phyloP scores from a whole-genome alignment of 2,113 vertebrate genomes.

The Cygnus buccinator region DNA sequence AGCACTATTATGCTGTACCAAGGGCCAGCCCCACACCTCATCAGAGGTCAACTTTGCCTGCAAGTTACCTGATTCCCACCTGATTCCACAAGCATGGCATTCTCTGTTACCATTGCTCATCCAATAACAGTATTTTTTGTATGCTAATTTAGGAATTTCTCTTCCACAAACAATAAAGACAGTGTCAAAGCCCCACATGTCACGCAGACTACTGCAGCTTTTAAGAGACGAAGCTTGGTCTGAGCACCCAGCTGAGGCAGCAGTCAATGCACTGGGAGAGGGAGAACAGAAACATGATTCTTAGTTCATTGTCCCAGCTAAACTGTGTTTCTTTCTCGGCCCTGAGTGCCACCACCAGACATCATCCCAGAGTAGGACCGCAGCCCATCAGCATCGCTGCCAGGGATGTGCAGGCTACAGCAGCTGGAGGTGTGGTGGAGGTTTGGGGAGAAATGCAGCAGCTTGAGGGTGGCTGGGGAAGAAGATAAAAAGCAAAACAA shows the following conservation, averaged over 20 bases:
- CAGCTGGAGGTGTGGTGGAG: neutral
- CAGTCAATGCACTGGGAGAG: neutral
- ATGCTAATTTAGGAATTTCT: rapidly evolving
- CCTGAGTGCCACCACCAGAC: neutral
- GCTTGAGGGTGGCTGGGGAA: neutral
- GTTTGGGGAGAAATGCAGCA: neutral
- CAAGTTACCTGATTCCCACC: neutral
- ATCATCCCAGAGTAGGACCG: neutral
- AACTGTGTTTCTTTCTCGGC: rapidly evolving
- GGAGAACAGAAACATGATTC: neutral
- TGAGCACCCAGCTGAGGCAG: neutral
- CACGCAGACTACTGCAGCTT: neutral
- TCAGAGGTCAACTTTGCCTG: rapidly evolving
- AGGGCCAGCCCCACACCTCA: rapidly evolving
- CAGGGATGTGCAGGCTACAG: rapidly evolving
- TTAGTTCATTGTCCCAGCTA: neutral
- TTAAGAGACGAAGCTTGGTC: neutral
- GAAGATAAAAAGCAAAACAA: neutral
- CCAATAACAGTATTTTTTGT: neutral
- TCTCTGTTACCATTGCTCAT: neutral
- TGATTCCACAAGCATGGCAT: neutral
- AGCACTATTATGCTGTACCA: neutral
- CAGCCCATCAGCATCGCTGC: rapidly evolving
- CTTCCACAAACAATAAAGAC: neutral
- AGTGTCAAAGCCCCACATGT: rapidly evolving